Evolutionary conservation across 1,140 invertebrate species (phyloP).

Genomic region (Drosophila tristis): DNA sequence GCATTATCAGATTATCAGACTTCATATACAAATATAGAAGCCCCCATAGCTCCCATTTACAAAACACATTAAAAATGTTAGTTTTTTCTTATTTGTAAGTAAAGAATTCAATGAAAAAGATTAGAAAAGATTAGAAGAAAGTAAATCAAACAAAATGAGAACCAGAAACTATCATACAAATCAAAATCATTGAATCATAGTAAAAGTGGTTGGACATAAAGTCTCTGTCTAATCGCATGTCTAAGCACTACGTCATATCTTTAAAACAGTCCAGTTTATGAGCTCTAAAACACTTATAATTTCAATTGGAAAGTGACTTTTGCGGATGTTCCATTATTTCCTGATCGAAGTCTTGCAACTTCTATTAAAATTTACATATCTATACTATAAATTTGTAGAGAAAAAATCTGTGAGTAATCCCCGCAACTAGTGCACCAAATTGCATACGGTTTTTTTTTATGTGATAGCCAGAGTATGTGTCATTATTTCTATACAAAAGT

Average conservation of each 20-base stretch:
- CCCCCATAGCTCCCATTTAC: background rate
- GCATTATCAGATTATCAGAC: no score
- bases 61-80: no score
- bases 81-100: background rate
- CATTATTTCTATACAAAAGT: no score
- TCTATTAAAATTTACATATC: background rate
- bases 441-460: no score
- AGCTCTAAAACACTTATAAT: constrained; percentile 11
- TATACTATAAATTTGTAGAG: no score
- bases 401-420: no score
- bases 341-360: constrained; percentile 2
- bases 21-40: no score
- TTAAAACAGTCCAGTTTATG: constrained; percentile 18
- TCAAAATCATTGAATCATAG: constrained; percentile 7
- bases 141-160: constrained; percentile 5
- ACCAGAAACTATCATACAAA: background rate
- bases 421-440: no score
- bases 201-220: constrained; percentile 24
- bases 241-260: constrained; percentile 10
- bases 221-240: constrained; percentile 1
- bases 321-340: background rate
- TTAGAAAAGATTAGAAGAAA: constrained; percentile 10
- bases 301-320: constrained; percentile 23
- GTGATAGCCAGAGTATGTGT: no score
- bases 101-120: background rate